These are phyloP conservation scores for Netelia fuscicornis DNA, from an alignment of 2,888 invertebrate genomes.

Conservation along the genomic window DNA sequence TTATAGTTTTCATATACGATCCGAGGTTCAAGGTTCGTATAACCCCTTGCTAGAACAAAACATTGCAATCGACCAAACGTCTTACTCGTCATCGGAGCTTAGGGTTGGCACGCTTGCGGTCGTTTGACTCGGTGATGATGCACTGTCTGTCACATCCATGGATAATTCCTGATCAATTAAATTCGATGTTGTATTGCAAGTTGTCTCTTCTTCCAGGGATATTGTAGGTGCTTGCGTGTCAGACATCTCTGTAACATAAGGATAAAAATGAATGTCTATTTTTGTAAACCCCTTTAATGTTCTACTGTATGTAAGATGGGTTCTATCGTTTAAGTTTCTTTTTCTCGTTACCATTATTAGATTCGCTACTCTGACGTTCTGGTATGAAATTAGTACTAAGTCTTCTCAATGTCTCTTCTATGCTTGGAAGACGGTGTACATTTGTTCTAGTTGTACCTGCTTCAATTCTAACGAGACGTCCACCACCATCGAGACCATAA, in stretches of 20 bases:
- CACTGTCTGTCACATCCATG: slow-evolving; percentile 81
- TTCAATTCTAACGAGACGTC: slow-evolving; percentile 75
- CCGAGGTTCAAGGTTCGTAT: slow-evolving; percentile 23
- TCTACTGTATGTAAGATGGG: slow-evolving; percentile 4
- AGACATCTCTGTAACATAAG: slow-evolving; percentile 71
- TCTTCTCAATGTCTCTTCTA: slow-evolving; percentile 78
- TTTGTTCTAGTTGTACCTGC: slow-evolving; percentile 70
- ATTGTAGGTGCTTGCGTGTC: slow-evolving; percentile 75
- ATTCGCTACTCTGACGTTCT: slow-evolving; percentile 72
- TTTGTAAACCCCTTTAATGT: not conserved
- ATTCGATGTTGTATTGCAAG: slow-evolving; percentile 77
- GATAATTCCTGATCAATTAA: slow-evolving; percentile 76
- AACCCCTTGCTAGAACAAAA: slow-evolving; percentile 14
- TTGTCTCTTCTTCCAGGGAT: slow-evolving; percentile 77
- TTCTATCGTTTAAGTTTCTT: not conserved
- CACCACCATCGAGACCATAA: slow-evolving; percentile 75
- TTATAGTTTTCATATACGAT: not conserved
- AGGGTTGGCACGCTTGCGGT: slow-evolving; percentile 77
- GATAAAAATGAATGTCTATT: not conserved
- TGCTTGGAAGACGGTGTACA: slow-evolving; percentile 72
- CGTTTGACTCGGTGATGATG: slow-evolving; percentile 79
- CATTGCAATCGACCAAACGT: slow-evolving; percentile 37
- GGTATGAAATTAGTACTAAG: slow-evolving; percentile 75
- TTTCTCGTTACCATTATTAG: slow-evolving; percentile 73
- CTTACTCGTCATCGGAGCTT: slow-evolving; percentile 82